Percentiles rank a stretch among this genome's conserved stretches.
Evolutionary conservation across 2,113 vertebrate genomes (phyloP).

Genomic region (Salvelinus namaycush): DNA sequence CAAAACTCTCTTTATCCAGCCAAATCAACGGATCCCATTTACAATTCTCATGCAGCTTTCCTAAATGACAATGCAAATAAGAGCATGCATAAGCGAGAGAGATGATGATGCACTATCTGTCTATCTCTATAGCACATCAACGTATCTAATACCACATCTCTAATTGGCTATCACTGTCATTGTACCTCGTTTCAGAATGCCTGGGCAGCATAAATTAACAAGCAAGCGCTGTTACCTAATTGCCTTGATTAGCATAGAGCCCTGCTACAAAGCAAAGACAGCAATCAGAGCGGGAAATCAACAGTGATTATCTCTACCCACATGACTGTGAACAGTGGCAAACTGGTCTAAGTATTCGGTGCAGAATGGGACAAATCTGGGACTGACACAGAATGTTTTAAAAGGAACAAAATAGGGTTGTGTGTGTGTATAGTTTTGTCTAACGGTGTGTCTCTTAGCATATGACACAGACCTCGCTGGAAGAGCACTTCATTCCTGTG

Average conservation of each 20-base stretch:
- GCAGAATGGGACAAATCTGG: background rate
- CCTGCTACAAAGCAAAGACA: conserved; percentile 38
- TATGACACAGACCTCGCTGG: background rate
- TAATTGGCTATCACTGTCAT: conserved; percentile 72
- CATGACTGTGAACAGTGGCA: conserved; percentile 8
- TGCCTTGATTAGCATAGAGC: conserved; percentile 66
- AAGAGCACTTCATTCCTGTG: background rate
- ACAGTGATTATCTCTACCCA: conserved; percentile 27
- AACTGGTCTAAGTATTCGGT: conserved; percentile 6
- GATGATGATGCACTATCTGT: conserved; percentile 60
- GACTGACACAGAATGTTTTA: background rate
- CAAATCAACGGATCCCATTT: conserved; percentile 60
- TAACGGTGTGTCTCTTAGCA: background rate
- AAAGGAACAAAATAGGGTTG: background rate
- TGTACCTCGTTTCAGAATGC: conserved; percentile 54
- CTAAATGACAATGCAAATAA: conserved; percentile 71
- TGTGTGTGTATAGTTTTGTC: background rate
- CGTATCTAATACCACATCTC: conserved; percentile 48
- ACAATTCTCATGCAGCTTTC: conserved; percentile 59
- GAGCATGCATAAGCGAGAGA: conserved; percentile 54
- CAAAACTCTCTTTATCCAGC: conserved; percentile 28
- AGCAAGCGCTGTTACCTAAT: conserved; percentile 59
- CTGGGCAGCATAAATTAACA: conserved; percentile 68
- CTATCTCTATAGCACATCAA: conserved; percentile 42
- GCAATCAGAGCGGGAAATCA: conserved; percentile 52